phyloP scores from a whole-genome alignment of 1,140 invertebrate species.

The Leptestheria dahalacensis region DNA sequence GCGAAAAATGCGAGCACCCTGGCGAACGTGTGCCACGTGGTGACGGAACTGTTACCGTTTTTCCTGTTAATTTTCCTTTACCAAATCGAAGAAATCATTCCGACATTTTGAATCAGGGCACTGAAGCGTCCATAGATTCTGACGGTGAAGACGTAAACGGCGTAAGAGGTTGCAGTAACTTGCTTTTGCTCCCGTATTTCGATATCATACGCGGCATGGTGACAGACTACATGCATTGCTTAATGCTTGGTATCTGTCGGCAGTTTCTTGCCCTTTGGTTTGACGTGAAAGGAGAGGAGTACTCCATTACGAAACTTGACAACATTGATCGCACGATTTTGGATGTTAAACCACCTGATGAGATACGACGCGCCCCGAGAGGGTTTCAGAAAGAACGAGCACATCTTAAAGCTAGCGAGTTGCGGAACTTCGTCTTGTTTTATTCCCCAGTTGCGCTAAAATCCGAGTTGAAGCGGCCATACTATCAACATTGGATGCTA shows the following conservation, averaged over 20 bases:
- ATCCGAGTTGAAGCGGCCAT: background rate
- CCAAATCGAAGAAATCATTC: background rate
- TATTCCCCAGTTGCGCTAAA: background rate
- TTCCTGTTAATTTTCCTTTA: background rate
- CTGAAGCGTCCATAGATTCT: background rate
- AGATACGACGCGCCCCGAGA: background rate
- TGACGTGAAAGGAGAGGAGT: background rate
- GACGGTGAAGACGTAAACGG: background rate
- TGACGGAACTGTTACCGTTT: background rate
- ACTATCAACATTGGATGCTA: slow-evolving; percentile 6
- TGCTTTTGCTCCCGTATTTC: background rate
- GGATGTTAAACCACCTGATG: background rate
- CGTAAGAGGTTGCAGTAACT: background rate
- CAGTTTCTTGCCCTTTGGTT: background rate
- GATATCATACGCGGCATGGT: background rate
- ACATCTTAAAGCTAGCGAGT: background rate
- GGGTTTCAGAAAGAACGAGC: background rate
- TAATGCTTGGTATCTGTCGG: background rate
- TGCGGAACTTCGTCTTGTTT: background rate
- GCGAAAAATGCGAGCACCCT: background rate
- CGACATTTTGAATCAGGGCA: background rate
- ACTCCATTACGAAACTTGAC: background rate
- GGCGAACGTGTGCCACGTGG: background rate
- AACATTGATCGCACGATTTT: background rate
- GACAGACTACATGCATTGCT: slow-evolving; percentile 1